A percentile compares a stretch with the other conserved stretches of the same genome.
These are phyloP conservation scores for Poecile montanus DNA, from an alignment of 2,797 vertebrate species.

Conservation along the genomic window DNA sequence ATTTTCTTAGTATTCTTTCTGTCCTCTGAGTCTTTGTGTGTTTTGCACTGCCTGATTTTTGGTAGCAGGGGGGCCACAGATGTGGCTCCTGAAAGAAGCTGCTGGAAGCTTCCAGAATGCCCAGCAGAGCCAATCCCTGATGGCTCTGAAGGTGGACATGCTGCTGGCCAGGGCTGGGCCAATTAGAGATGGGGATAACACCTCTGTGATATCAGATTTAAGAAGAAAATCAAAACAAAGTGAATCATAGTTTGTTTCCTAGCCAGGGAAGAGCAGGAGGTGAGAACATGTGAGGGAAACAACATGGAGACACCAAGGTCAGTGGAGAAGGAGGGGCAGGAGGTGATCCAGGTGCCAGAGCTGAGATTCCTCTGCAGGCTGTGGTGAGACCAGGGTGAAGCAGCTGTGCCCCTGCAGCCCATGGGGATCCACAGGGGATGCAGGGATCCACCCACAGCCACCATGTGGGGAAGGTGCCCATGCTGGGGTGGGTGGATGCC, in stretches of 20 bases:
- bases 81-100: background rate
- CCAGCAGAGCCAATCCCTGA: rapidly evolving
- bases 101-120: background rate
- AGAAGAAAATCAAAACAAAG: background rate
- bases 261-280: background rate
- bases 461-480: rapidly evolving
- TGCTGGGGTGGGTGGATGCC: rapidly evolving
- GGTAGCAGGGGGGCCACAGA: rapidly evolving
- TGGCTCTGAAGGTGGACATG: background rate
- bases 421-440: background rate
- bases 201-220: background rate
- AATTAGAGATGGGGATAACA: rapidly evolving
- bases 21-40: background rate
- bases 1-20: background rate
- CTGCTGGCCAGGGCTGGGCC: background rate
- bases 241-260: background rate
- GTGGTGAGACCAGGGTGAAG: background rate
- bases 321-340: background rate
- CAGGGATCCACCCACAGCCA: background rate
- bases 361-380: rapidly evolving
- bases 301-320: background rate
- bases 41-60: background rate
- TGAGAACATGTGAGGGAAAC: background rate
- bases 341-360: rapidly evolving
- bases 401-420: background rate